Evolutionary conservation across 2,797 vertebrate genomes (phyloP).

Genomic region (Mus minutoides): DNA sequence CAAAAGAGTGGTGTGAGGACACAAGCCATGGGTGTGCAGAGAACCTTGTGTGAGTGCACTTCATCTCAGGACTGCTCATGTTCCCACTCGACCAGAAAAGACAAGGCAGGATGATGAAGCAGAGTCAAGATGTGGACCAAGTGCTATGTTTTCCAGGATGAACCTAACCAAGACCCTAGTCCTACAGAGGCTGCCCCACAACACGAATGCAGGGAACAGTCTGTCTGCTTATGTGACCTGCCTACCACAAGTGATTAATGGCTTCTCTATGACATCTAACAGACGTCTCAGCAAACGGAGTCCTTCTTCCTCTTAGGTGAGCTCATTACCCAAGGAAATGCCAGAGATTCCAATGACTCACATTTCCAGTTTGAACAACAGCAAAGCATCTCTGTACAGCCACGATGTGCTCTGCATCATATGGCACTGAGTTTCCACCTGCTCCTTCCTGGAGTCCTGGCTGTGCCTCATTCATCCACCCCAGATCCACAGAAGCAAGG

Average conservation of each 20-base stretch:
- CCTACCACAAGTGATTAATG: neutral
- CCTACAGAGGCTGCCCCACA: neutral
- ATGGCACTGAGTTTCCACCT: no score
- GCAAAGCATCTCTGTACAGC: neutral
- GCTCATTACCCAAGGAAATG: no score
- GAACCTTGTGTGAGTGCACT: neutral
- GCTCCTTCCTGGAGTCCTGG: no score
- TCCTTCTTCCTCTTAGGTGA: neutral
- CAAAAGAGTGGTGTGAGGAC: neutral
- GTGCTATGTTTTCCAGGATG: neutral
- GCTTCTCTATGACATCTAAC: neutral
- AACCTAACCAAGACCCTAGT: neutral
- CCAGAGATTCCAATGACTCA: neutral
- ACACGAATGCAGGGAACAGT: no score
- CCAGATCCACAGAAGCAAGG: neutral
- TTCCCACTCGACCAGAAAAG: neutral
- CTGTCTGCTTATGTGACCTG: neutral
- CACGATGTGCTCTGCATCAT: no score
- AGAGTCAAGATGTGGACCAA: neutral
- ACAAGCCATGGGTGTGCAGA: accelerated
- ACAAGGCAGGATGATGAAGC: no score
- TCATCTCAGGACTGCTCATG: accelerated
- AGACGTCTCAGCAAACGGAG: neutral
- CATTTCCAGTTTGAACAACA: no score
- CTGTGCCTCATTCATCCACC: neutral